These are phyloP conservation scores for Tetramorium parvispinum DNA, from an alignment of 1,140 invertebrate species.

Conservation along the genomic window DNA sequence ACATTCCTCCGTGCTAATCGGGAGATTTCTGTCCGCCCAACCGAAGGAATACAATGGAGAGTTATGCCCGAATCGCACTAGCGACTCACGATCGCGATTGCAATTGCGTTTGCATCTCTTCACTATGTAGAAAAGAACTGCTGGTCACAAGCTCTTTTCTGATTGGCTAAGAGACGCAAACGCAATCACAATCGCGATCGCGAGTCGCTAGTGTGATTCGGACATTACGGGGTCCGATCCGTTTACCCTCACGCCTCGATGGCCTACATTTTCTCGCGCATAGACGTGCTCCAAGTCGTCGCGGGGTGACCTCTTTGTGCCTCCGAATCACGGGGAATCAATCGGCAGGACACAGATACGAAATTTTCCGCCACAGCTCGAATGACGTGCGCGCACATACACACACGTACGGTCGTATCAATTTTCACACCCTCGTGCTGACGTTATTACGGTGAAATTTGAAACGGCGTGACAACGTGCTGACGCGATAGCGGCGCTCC, in stretches of 20 bases:
- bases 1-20: conserved; percentile 25
- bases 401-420: conserved; percentile 39
- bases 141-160: no score
- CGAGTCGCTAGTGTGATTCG: no score
- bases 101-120: background rate
- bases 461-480: conserved; percentile 72
- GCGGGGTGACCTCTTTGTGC: background rate
- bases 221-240: background rate
- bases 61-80: no score
- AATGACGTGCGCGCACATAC: background rate
- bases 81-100: no score
- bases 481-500: conserved; percentile 76
- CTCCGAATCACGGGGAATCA: conserved; percentile 15
- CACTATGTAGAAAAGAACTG: no score
- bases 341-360: conserved; percentile 5
- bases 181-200: no score
- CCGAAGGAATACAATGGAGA: conserved; percentile 17
- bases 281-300: background rate
- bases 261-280: background rate
- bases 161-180: no score
- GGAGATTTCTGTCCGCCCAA: conserved; percentile 30
- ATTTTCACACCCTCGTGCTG: conserved; percentile 67
- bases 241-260: background rate
- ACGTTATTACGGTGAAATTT: conserved; percentile 72
- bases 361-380: conserved; percentile 34